Conservation (phyloP, 2,888 invertebrate genomes). For the Hydraecia micacea region DNA sequence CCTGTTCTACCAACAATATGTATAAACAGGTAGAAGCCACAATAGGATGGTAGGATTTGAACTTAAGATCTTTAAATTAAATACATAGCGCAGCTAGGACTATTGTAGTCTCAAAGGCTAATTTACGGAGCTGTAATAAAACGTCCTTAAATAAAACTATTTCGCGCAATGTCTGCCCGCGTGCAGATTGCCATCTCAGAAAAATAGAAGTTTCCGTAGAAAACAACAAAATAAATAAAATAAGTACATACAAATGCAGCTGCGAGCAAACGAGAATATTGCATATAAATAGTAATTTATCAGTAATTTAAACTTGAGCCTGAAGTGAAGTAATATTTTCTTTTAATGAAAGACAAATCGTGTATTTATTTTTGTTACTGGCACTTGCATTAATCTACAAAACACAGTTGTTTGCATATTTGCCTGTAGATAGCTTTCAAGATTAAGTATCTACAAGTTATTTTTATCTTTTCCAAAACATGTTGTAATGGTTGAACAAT, state of each 20-base stretch:
- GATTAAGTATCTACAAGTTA: not conserved
- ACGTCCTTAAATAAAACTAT: constrained; percentile 36
- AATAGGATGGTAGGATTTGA: constrained; percentile 4
- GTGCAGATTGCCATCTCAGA: constrained; percentile 29
- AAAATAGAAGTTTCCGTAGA: constrained; percentile 49
- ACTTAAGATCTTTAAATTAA: not conserved
- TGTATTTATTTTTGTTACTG: constrained; percentile 26
- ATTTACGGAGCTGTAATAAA: constrained; percentile 26
- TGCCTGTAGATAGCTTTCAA: constrained; percentile 1
- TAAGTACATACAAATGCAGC: constrained; percentile 38
- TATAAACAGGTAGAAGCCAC: constrained; percentile 1
- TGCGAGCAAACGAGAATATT: constrained; percentile 46
- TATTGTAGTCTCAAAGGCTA: not conserved
- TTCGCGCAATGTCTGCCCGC: constrained; percentile 15
- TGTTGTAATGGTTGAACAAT: not conserved
- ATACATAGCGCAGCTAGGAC: constrained; percentile 5
- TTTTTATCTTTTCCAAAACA: not conserved
- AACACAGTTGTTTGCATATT: not conserved
- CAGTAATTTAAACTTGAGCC: constrained; percentile 48
- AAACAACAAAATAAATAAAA: constrained; percentile 45
- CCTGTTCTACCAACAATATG: not conserved
- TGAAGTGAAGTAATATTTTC: constrained; percentile 44
- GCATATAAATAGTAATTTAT: constrained; percentile 51
- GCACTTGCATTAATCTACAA: constrained; percentile 20
- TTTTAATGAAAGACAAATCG: constrained; percentile 35